A percentile compares a stretch with the other conserved stretches of the same genome.
phyloP scores from a whole-genome alignment of 2,113 vertebrate genomes.

The Megatriorchis doriae region DNA sequence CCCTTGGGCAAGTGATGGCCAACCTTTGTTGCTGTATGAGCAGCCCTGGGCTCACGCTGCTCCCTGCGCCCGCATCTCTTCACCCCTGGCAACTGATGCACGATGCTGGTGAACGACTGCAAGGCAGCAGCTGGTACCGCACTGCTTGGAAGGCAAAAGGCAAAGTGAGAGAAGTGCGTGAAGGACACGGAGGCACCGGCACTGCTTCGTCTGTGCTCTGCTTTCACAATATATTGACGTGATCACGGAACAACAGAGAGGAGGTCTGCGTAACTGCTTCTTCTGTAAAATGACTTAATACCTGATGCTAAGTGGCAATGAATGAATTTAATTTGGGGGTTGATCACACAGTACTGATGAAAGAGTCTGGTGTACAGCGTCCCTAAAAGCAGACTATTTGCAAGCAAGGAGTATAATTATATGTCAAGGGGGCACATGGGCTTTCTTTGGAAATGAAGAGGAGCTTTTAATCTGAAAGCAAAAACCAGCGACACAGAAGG shows the following conservation, averaged over 20 bases:
- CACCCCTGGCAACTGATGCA: neutral
- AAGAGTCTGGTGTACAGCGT: neutral
- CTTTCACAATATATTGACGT: neutral
- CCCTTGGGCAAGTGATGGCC: no score
- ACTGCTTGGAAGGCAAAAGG: neutral
- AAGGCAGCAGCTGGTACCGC: neutral
- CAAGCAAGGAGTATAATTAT: neutral
- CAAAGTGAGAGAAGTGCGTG: neutral
- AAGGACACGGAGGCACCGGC: neutral
- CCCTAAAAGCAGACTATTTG: neutral
- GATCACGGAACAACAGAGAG: neutral
- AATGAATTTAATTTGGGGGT: neutral
- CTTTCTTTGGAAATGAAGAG: neutral
- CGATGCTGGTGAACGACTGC: neutral
- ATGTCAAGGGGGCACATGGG: neutral
- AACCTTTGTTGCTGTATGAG: rapidly evolving
- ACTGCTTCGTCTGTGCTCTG: neutral
- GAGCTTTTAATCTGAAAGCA: neutral
- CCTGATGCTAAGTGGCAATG: neutral
- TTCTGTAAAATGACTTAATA: neutral
- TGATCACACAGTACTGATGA: neutral
- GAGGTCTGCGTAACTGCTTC: neutral
- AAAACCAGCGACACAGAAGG: neutral
- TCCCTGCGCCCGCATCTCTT: neutral
- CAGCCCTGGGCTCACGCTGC: neutral